phyloP scores from a whole-genome alignment of 1,140 invertebrate genomes.

The Whitmania pigra region DNA sequence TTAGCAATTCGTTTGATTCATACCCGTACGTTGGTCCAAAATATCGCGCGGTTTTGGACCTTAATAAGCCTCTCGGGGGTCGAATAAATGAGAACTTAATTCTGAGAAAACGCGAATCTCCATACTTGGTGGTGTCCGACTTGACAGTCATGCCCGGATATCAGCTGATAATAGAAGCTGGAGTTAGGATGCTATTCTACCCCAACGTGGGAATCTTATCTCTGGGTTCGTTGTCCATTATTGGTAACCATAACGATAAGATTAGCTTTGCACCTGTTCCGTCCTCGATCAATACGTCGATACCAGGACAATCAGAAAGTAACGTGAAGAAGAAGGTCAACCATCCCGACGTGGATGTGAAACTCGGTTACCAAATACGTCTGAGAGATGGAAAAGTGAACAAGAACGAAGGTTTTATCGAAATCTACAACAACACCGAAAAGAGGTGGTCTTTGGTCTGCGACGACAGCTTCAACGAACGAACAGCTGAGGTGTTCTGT shows the following conservation, averaged over 20 bases:
- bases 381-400: conserved; percentile 30
- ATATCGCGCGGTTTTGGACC: conserved; percentile 23
- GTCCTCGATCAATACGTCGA: background rate
- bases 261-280: conserved; percentile 66
- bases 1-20: conserved; percentile 33
- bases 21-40: conserved; percentile 48
- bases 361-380: conserved; percentile 19
- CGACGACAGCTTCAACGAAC: conserved; percentile 69
- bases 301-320: background rate
- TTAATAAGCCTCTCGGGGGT: conserved; percentile 58
- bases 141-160: conserved; percentile 87
- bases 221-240: conserved; percentile 70
- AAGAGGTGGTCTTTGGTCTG: conserved; percentile 92
- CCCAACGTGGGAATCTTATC: conserved; percentile 94
- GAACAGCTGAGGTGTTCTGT: conserved; percentile 59
- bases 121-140: conserved; percentile 73
- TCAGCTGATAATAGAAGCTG: conserved; percentile 71
- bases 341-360: conserved; percentile 13
- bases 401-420: conserved; percentile 59
- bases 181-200: conserved; percentile 81
- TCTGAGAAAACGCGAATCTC: conserved; percentile 53
- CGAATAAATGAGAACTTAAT: conserved; percentile 61
- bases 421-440: conserved; percentile 86
- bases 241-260: conserved; percentile 62
- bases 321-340: background rate